These are phyloP conservation scores for Perca flavescens DNA, from an alignment of 2,113 vertebrate species.

Conservation along the genomic window DNA sequence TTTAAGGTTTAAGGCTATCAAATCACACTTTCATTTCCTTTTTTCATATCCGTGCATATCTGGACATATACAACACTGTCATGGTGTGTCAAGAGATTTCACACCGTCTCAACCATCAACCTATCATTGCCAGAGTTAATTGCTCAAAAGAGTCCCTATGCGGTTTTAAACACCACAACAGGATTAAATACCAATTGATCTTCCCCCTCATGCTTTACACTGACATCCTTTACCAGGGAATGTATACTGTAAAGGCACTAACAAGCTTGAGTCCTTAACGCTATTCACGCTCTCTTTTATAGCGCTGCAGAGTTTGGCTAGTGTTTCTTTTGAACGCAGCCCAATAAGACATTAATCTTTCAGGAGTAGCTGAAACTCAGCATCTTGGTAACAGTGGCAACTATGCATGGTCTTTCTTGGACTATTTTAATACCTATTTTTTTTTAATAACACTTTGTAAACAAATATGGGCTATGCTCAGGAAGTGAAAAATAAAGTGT, in stretches of 20 bases:
- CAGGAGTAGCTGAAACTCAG: slow-evolving; percentile 14
- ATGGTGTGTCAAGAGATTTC: slow-evolving; percentile 61
- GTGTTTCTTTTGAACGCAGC: neutral
- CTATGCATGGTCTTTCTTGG: slow-evolving; percentile 1
- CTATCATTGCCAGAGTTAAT: slow-evolving; percentile 55
- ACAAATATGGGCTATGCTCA: neutral
- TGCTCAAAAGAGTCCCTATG: slow-evolving; percentile 55
- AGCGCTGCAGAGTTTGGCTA: slow-evolving; percentile 20
- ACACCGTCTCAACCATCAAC: slow-evolving; percentile 45
- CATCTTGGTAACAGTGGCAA: neutral
- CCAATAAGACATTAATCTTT: slow-evolving; percentile 35
- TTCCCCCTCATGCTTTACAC: slow-evolving; percentile 54
- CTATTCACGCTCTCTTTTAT: slow-evolving; percentile 34
- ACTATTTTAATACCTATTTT: slow-evolving; percentile 26
- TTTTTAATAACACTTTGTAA: neutral
- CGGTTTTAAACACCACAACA: slow-evolving; percentile 44
- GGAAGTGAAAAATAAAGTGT: slow-evolving; percentile 4
- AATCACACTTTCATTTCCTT: slow-evolving; percentile 11
- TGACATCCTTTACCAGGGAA: slow-evolving; percentile 50
- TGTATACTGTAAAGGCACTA: slow-evolving; percentile 49
- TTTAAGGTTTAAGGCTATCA: slow-evolving; percentile 22
- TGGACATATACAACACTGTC: slow-evolving; percentile 24
- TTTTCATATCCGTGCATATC: slow-evolving; percentile 27
- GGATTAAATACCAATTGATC: slow-evolving; percentile 67
- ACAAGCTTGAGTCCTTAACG: slow-evolving; percentile 28